Base-by-base conservation (phyloP, 2,888 invertebrate genomes). In the Torymus auratus region DNA sequence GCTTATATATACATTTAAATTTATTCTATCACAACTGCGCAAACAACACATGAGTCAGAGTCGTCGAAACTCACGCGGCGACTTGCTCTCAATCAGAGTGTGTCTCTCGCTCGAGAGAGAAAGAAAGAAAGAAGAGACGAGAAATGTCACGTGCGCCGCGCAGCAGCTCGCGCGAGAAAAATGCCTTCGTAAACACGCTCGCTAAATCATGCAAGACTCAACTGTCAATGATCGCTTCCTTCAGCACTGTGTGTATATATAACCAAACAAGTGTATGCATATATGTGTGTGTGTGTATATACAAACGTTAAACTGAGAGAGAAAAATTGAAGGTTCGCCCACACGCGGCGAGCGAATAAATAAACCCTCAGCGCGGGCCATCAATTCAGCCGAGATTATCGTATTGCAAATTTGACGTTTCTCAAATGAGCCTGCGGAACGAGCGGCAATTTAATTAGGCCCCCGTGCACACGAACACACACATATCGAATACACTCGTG, bases 361-460 rank as follows among this genome's bases (percentile, higher is more conserved):
- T 52, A 53, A 75, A 62, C 11, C 14, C 41, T 7, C 41, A 4
- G 41, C 41, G 7, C 5, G 2, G 1, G 41, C 41, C 28, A 69
- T 76, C 23, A 41, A 12, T 13, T 14, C 23, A 2, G 0, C 10
- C 5, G 52, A 53, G 55, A 75, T 23, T 52, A 67, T 75, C 60
- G 23, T 41, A 67, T 52, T 12, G 41, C 17, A 76, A 69, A 60
- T 55, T 58, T 61, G 61, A 68, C 68, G 17, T 53, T 65, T 65
- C 41, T 20, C 20, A 65, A 74, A 65, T 74, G 74, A 74, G 23
- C 50, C 52, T 28, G 4, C 55, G 61, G 41, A 41, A 65, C 23
- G 64, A 71, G 56, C 56, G 12, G 64, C 56, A 52, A 64, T 78
- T 78, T 64, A 70, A 71, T 78, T 78, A 64, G 50, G 53, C 20